Percentiles rank a stretch among this genome's conserved stretches.
phyloP scores from a whole-genome alignment of 2,888 invertebrate species.

The Hoplodrina blanda region DNA sequence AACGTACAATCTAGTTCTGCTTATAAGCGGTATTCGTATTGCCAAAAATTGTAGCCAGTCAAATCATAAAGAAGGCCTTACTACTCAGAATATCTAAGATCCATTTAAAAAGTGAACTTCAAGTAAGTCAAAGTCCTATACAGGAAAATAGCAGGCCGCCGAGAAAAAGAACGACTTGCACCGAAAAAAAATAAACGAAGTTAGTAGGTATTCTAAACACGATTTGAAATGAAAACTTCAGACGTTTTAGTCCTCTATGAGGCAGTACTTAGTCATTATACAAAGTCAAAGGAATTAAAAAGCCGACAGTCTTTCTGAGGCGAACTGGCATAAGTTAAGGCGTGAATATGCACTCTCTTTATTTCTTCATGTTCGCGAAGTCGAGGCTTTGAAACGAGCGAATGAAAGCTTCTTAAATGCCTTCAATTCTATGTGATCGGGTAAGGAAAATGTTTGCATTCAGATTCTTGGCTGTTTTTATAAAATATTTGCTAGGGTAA shows the following conservation, averaged over 20 bases:
- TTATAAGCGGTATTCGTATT: no score
- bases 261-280: constrained; percentile 54
- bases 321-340: constrained; percentile 32
- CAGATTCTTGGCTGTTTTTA: constrained; percentile 18
- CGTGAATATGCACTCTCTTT: constrained; percentile 59
- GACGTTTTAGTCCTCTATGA: constrained; percentile 26
- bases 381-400: constrained; percentile 23
- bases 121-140: background rate
- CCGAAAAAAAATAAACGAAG: background rate
- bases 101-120: background rate
- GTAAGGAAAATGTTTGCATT: constrained; percentile 34
- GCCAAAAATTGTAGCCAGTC: background rate
- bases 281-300: constrained; percentile 63
- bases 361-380: constrained; percentile 29
- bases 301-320: constrained; percentile 38
- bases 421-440: constrained; percentile 39
- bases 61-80: background rate
- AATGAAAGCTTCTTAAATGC: constrained; percentile 33
- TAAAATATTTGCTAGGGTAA: constrained; percentile 6
- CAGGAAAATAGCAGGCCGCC: background rate
- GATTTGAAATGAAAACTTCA: constrained; percentile 36
- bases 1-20: background rate
- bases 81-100: background rate
- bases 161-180: background rate
- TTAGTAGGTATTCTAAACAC: constrained; percentile 17